Base-by-base conservation (phyloP, 1,140 invertebrate species). In the Aphelenchoides besseyi region DNA sequence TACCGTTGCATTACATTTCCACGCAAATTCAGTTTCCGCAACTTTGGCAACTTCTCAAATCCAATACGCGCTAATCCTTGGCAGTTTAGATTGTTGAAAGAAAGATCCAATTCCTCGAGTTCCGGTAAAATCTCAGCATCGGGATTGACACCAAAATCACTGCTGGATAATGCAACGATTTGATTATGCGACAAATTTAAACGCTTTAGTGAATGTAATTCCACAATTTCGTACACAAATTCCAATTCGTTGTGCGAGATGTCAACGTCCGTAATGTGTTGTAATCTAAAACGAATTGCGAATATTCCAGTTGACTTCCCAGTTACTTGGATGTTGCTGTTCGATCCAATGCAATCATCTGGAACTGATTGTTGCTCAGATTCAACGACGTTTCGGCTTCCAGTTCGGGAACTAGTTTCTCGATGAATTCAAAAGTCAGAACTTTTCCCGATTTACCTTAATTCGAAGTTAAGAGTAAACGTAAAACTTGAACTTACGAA, bases 311-410 rank as follows among this genome's bases (percentile, higher is more conserved):
- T 35, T 23, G n/a, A 66, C 23, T 16, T 3, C 3, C 8, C 29
- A 71, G 9, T 33, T 32, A 78, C 75, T 78, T 74, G 3, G 74
- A 28, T 8, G 64, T 73, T 26, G 73, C 73, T n/a, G n/a, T 53
- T 32, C 74, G 9, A 33, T 74, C 73, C n/a, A 74, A 30, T n/a
- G 73, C 73, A 12, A 74, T 77, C 73, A 76, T 75, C 16, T 68
- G 67, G 35, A 74, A 74, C 12, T 78, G 32, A 23, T 71, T 23
- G 8, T 53, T 30, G 32, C 30, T 71, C 5, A 76, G 48, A 35
- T 32, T 62, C 18, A 74, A 23, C 9, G 18, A n/a, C 37, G n/a
- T 62, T 33, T n/a, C 2, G 9, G 23, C 37, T 32, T 48, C 36
- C 26, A 74, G 52, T 3, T 71, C 32, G 2, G 62, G 35, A 28